Base-by-base conservation (phyloP, 2,888 invertebrate genomes). In the Drymonia ruficornis region DNA sequence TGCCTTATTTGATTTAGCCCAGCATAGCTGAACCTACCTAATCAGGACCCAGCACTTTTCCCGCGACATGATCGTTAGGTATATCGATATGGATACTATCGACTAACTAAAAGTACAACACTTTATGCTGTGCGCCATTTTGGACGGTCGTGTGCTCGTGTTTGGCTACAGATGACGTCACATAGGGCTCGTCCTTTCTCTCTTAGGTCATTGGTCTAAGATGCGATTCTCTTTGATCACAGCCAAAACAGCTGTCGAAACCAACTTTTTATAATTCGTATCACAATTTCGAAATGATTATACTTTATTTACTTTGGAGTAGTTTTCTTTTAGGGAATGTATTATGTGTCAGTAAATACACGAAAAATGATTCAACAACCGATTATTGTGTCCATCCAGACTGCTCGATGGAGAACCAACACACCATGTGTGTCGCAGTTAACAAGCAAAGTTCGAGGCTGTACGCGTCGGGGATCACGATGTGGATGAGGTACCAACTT, bases 401-500 rank as follows among this genome's bases (percentile, higher is more conserved):
- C 59, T 92, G 91, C 70, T 86, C 91, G 0, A 47, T 91, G 55
- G 80, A 80, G 67, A 85, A 88, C 55, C 91, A 91, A 59, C 91
- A 92, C 55, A 91, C 91, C 0, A 76, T 91, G 75, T 92, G 91
- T 53, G 64, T 81, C 11, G 87, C 88, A 0, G 72, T 72, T 9
- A 77, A 81, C 23, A 89, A 80, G 55, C 82, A 84, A 19, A 91
- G 90, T 53, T 72, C 86, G 0, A 75, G 89, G 46, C 74, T 91
- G 15, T 91, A 84, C 52, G 89, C 87, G 7, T 87, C 90, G 2
- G 91, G 91, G 0, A 87, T 92, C 84, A 91, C 91, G 0, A 78
- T 81, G 1, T 91, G 91, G 91, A 90, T 91, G 90, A 79, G 90
- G 52, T 88, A 87, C 61, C 90, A 91, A 66, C 78, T 91, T 31